These are phyloP conservation scores for Periparus ater DNA, from an alignment of 2,797 vertebrate species.

Conservation along the genomic window DNA sequence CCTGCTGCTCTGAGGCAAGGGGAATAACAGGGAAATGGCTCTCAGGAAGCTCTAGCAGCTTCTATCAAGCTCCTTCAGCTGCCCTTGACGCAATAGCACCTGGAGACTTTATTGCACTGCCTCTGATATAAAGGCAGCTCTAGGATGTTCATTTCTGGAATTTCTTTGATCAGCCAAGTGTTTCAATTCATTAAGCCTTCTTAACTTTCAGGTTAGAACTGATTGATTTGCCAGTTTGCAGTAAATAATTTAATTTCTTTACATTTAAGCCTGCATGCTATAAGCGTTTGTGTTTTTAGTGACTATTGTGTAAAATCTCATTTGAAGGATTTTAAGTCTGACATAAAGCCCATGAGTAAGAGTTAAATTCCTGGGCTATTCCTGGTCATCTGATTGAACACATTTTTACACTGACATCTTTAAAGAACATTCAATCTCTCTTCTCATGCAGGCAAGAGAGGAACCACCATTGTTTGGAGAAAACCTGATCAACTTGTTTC, in stretches of 20 bases:
- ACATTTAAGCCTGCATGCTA: not conserved
- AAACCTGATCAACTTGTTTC: not conserved
- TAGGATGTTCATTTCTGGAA: not conserved
- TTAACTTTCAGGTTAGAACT: not conserved
- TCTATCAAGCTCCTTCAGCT: not conserved
- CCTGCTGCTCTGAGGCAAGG: not conserved
- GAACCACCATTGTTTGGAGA: not conserved
- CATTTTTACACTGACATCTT: not conserved
- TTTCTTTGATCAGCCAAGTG: not conserved
- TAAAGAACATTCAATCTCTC: not conserved
- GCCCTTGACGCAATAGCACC: not conserved
- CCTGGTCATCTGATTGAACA: not conserved
- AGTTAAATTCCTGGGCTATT: not conserved
- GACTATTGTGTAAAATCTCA: not conserved
- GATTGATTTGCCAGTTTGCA: not conserved
- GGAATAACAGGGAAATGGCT: fast-evolving
- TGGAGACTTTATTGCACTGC: not conserved
- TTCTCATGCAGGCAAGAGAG: not conserved
- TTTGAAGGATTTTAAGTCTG: not conserved
- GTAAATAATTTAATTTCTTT: not conserved
- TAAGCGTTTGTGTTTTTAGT: not conserved
- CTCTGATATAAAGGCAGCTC: not conserved
- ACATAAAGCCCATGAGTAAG: not conserved
- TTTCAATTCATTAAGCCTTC: not conserved
- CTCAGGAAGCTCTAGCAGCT: not conserved